Conservation (phyloP, 2,797 vertebrate species). For the Macrochelys suwanniensis region DNA sequence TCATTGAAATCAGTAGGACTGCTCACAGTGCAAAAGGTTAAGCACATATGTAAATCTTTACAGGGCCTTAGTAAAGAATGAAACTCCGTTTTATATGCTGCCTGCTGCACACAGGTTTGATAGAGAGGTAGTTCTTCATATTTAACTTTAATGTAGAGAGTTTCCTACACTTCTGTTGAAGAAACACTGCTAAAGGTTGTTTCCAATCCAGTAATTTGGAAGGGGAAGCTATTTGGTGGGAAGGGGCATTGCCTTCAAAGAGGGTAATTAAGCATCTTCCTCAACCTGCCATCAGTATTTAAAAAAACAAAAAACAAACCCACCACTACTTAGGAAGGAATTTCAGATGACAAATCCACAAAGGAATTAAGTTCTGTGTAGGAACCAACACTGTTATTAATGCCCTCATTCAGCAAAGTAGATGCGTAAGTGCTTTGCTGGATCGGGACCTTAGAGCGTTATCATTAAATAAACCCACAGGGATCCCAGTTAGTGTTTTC, state of each 20-base stretch:
- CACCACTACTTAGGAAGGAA: neutral
- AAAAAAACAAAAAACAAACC: no score
- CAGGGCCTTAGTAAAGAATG: neutral
- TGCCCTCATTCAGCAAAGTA: no score
- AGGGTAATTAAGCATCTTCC: neutral
- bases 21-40: neutral
- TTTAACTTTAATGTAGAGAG: constrained; percentile 10
- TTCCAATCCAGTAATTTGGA: neutral
- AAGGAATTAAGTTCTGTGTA: neutral
- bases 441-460: no score
- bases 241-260: neutral
- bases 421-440: no score
- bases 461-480: no score
- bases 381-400: no score
- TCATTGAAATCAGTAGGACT: neutral
- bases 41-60: neutral
- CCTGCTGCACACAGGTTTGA: neutral
- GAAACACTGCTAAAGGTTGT: neutral
- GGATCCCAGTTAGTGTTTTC: no score
- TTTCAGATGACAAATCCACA: neutral
- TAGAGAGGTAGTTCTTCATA: neutral
- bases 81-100: neutral
- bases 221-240: neutral
- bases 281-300: neutral
- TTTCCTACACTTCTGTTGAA: neutral